A percentile compares a stretch with the other conserved stretches of the same genome.
These are phyloP conservation scores for Ichneumon xanthorius DNA, from an alignment of 2,888 invertebrate species.

Conservation along the genomic window DNA sequence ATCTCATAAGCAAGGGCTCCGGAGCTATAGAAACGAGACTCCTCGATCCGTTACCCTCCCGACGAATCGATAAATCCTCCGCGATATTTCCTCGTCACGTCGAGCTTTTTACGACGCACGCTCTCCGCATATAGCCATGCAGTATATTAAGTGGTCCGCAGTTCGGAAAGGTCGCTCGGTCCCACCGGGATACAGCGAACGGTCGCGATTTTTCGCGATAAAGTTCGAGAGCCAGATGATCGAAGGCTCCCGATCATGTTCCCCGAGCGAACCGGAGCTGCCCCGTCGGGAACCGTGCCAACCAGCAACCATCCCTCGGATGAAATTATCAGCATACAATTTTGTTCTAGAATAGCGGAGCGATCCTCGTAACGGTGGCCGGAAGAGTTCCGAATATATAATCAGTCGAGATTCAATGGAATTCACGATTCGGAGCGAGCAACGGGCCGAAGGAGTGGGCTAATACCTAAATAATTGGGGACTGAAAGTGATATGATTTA, in stretches of 20 bases:
- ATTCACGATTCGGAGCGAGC: conserved; percentile 47
- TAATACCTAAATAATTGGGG: conserved; percentile 82
- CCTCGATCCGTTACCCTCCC: conserved; percentile 6
- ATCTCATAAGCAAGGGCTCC: background rate
- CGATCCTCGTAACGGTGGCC: conserved; percentile 24
- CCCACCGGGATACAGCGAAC: conserved; percentile 36
- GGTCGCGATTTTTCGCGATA: conserved; percentile 47
- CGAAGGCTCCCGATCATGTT: conserved; percentile 44
- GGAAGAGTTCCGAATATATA: conserved; percentile 45
- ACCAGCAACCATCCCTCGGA: conserved; percentile 14
- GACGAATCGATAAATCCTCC: conserved; percentile 34
- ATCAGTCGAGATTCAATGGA: conserved; percentile 53
- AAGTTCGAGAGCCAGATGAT: conserved; percentile 49
- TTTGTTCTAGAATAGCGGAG: conserved; percentile 10
- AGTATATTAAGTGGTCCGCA: conserved; percentile 42
- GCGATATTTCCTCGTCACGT: conserved; percentile 42
- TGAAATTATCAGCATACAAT: conserved; percentile 48
- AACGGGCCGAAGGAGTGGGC: conserved; percentile 73
- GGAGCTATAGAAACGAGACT: background rate
- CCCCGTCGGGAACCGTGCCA: conserved; percentile 45
- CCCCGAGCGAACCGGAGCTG: conserved; percentile 1
- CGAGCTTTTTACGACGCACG: conserved; percentile 36
- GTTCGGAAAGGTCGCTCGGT: conserved; percentile 48
- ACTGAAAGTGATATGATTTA: conserved; percentile 82
- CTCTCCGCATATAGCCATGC: conserved; percentile 9